These are phyloP conservation scores for Zaprionus obscuricornis DNA, from an alignment of 2,888 invertebrate genomes.

Conservation along the genomic window DNA sequence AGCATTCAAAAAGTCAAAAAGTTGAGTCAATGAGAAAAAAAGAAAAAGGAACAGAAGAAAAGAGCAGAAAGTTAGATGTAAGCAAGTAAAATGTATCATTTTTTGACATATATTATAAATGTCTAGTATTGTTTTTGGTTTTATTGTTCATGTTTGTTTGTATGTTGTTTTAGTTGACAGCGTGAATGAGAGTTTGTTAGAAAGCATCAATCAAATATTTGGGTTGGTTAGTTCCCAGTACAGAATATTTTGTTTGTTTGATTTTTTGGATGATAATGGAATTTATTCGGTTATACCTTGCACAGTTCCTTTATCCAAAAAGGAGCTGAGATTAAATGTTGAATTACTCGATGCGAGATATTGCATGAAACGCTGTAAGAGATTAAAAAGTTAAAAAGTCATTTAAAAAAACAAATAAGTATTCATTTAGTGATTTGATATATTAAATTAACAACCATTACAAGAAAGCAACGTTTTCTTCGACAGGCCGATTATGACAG, in stretches of 20 bases:
- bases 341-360: constrained; percentile 99
- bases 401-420: background rate
- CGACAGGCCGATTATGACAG: too few relatives aligned
- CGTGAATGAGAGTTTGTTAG: constrained; percentile 40
- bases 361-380: constrained; percentile 98
- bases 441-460: too few relatives aligned
- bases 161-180: constrained; percentile 6
- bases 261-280: constrained; percentile 1
- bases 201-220: constrained; percentile 47
- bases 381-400: background rate
- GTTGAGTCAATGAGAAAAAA: constrained; percentile 16
- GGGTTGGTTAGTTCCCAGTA: too few relatives aligned
- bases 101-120: constrained; percentile 6
- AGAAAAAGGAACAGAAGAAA: constrained; percentile 44
- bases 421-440: too few relatives aligned
- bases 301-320: constrained; percentile 98
- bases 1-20: constrained; percentile 53
- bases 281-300: constrained; percentile 89
- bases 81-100: constrained; percentile 41
- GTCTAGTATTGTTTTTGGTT: too few relatives aligned
- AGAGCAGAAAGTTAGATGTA: constrained; percentile 31
- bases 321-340: constrained; percentile 98
- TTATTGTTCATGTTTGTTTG: background rate
- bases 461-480: too few relatives aligned
- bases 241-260: constrained; percentile 6